Evolutionary conservation across 2,888 invertebrate species (phyloP).

Genomic region (Tetramorium bicarinatum): DNA sequence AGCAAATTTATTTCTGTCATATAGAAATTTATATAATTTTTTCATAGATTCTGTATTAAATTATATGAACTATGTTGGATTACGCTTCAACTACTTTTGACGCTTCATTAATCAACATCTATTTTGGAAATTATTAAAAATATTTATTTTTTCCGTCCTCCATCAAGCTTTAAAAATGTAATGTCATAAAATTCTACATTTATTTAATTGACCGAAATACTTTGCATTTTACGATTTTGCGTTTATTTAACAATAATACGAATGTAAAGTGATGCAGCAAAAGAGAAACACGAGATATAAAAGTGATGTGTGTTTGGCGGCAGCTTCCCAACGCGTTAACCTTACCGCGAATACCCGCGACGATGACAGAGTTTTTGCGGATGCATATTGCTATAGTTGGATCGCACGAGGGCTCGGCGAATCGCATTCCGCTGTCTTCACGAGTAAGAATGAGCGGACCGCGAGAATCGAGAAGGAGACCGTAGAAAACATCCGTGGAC

Average conservation of each 20-base stretch:
- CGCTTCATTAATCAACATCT: conserved; percentile 50
- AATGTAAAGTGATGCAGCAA: neutral
- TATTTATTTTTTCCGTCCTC: neutral
- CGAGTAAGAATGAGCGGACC: conserved; percentile 80
- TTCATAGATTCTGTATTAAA: conserved; percentile 68
- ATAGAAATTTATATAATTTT: neutral
- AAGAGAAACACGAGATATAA: neutral
- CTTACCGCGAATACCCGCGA: conserved; percentile 36
- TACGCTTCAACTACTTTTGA: conserved; percentile 68
- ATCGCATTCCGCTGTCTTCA: conserved; percentile 82
- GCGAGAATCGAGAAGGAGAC: conserved; percentile 57
- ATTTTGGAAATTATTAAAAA: neutral
- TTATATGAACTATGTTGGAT: conserved; percentile 79
- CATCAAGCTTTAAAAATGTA: neutral
- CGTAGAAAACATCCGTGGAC: conserved; percentile 83
- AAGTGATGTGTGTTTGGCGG: conserved; percentile 7
- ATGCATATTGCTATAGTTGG: conserved; percentile 79
- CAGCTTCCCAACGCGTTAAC: conserved; percentile 27
- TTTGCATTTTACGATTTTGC: neutral
- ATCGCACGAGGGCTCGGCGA: conserved; percentile 68
- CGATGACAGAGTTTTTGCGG: conserved; percentile 78
- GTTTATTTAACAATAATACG: neutral
- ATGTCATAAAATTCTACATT: neutral
- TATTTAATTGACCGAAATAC: neutral
- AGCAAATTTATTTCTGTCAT: conserved; percentile 52